Evolutionary conservation across 2,888 invertebrate genomes (phyloP), one percentile per base, ranked within the genome.

Genomic region (Aphodius granarius): DNA sequence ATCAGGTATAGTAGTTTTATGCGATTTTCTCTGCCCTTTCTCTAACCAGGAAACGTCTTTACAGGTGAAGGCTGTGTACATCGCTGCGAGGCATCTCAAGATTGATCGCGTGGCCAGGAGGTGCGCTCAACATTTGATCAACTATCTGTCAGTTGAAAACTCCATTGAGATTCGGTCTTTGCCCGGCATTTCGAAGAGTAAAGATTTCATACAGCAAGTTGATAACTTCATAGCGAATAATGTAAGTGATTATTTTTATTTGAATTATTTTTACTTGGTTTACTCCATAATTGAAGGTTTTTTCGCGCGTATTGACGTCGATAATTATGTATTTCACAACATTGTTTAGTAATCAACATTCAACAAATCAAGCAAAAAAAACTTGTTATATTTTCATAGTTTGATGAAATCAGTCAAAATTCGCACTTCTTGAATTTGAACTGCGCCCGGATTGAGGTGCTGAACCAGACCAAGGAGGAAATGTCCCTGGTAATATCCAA

Each of bases 51-150:
- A n/a, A n/a, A n/a, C n/a, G n/a, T n/a, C n/a, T n/a, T n/a, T n/a
- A 87, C 87, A 91, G 86, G 92, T 96, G 75, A 93, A 93, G 83
- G 91, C 92, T 19, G 92, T 96, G 77, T 96, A 95, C 89, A 88
- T 92, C 83, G 93, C 94, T n/a, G 95, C 96, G 6, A 91, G 90
- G 85, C 91, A 92, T 77, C 89, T 96, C 83, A 93, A 94, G 85
- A 92, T 96, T 89, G 92, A 93, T 80, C 88, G 91, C 20, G 94
- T 94, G 78, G 92, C 93, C 73, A 89, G 90, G 78, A 91, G 92
- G 87, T 96, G 91, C 88, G 94, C 91, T 82, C 89, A 89, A 80
- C 93, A 89, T 88, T 90, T 93, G 82, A 92, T 92, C 64, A 89
- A 90, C 82, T 91, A 92, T 83, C 89, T 94, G 76, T 89, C 90